These are phyloP conservation scores for Odontesthes bonariensis DNA, from an alignment of 2,113 vertebrate genomes.

Conservation along the genomic window DNA sequence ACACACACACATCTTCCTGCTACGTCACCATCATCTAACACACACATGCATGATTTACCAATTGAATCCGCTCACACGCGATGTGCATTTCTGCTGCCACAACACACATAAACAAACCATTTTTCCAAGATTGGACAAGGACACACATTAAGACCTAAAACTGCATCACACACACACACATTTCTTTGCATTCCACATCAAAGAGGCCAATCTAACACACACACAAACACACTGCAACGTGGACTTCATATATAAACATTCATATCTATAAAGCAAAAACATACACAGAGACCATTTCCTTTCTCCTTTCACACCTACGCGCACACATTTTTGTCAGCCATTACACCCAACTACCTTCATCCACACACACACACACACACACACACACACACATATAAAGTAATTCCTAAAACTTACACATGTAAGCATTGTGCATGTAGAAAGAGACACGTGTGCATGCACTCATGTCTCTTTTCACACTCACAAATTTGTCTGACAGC, in stretches of 20 bases:
- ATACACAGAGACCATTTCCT: constrained; percentile 21
- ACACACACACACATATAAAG: constrained; percentile 7
- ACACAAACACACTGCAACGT: not conserved
- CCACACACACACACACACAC: not conserved
- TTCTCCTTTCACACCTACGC: not conserved
- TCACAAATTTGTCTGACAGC: constrained; percentile 21
- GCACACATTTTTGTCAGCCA: constrained; percentile 25
- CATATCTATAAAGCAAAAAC: constrained; percentile 5
- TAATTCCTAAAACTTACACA: constrained; percentile 10
- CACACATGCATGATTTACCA: not conserved
- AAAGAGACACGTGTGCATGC: not conserved
- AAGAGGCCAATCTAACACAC: not conserved
- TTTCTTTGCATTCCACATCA: not conserved
- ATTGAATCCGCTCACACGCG: not conserved
- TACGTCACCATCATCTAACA: not conserved
- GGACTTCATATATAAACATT: not conserved
- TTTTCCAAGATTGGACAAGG: not conserved
- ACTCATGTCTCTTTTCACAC: constrained; percentile 7
- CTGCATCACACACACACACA: constrained; percentile 15
- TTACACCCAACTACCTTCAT: not conserved
- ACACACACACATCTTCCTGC: constrained; percentile 2
- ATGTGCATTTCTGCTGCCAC: not conserved
- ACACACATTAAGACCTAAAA: constrained; percentile 16
- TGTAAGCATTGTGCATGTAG: not conserved
- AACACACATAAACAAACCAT: constrained; percentile 14